These are phyloP conservation scores for Diceros bicornis DNA, from an alignment of 2,797 vertebrate species.

Conservation along the genomic window DNA sequence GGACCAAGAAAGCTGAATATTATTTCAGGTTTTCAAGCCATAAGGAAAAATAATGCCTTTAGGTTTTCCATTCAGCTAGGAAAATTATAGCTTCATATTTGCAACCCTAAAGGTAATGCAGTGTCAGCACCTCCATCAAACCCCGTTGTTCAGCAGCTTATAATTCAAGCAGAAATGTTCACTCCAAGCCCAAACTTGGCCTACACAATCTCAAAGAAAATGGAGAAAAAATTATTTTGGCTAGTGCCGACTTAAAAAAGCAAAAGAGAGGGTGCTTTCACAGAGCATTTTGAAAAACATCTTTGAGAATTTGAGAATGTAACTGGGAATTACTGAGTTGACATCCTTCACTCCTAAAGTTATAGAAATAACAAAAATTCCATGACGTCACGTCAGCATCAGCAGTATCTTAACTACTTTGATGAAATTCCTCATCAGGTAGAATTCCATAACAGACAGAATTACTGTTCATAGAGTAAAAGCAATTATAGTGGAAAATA, in stretches of 20 bases:
- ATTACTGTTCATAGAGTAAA: conserved; percentile 20
- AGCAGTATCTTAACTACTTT: conserved; percentile 21
- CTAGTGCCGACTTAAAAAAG: conserved; percentile 71
- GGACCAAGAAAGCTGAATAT: conserved; percentile 85
- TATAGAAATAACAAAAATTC: conserved; percentile 51
- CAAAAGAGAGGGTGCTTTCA: conserved; percentile 63
- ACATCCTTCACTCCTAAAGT: conserved; percentile 59
- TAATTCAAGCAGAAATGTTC: conserved; percentile 83
- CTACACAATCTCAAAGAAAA: conserved; percentile 64
- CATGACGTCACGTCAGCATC: conserved; percentile 38
- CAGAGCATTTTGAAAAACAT: conserved; percentile 72
- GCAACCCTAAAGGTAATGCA: conserved; percentile 76
- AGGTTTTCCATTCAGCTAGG: conserved; percentile 82
- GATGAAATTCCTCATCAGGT: conserved; percentile 28
- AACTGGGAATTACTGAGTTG: conserved; percentile 65
- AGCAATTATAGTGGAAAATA: conserved; percentile 26
- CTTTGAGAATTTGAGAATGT: conserved; percentile 73
- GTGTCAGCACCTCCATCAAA: conserved; percentile 88
- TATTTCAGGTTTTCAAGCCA: conserved; percentile 84
- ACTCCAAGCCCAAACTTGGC: conserved; percentile 81
- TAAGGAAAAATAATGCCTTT: conserved; percentile 76
- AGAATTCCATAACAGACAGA: conserved; percentile 49
- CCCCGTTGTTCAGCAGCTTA: conserved; percentile 84
- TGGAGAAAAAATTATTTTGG: conserved; percentile 64
- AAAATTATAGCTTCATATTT: conserved; percentile 84